Percentiles rank a stretch among this genome's conserved stretches.
phyloP scores from a whole-genome alignment of 2,113 vertebrate species.

The Apodemus speciosus region DNA sequence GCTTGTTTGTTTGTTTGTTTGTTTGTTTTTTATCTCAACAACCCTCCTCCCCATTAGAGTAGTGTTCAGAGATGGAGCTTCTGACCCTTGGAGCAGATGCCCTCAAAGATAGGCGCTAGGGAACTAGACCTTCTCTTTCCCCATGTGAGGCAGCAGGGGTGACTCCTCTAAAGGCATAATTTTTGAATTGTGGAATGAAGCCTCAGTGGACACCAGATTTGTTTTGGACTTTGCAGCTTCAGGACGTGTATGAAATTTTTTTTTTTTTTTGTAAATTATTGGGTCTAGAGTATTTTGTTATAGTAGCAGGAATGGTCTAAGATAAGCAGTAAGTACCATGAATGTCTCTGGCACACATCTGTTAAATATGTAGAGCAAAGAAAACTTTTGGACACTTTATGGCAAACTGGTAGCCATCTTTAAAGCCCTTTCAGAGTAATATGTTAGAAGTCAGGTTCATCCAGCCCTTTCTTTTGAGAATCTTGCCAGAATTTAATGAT shows the following conservation, averaged over 20 bases:
- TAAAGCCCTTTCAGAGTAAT: slow-evolving; percentile 3
- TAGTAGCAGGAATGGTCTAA: neutral
- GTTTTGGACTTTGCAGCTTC: neutral
- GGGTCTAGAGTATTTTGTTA: neutral
- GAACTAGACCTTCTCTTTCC: neutral
- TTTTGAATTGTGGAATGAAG: neutral
- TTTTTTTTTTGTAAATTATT: neutral
- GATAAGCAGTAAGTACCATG: neutral
- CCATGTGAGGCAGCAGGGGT: neutral
- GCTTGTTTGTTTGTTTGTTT: too few species aligned
- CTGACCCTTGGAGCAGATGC: neutral
- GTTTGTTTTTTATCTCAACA: neutral
- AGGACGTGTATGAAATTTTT: neutral
- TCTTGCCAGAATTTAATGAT: neutral
- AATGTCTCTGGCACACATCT: neutral
- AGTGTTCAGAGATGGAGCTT: neutral
- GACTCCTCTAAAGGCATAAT: neutral
- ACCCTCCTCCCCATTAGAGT: too few species aligned
- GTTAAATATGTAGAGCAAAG: neutral
- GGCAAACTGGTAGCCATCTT: neutral
- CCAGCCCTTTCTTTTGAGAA: neutral
- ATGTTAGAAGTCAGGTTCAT: neutral
- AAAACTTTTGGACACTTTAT: neutral
- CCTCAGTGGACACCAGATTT: neutral
- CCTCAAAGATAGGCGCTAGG: neutral